phyloP scores from a whole-genome alignment of 2,797 vertebrate species.

The Catostomus latipinnis region DNA sequence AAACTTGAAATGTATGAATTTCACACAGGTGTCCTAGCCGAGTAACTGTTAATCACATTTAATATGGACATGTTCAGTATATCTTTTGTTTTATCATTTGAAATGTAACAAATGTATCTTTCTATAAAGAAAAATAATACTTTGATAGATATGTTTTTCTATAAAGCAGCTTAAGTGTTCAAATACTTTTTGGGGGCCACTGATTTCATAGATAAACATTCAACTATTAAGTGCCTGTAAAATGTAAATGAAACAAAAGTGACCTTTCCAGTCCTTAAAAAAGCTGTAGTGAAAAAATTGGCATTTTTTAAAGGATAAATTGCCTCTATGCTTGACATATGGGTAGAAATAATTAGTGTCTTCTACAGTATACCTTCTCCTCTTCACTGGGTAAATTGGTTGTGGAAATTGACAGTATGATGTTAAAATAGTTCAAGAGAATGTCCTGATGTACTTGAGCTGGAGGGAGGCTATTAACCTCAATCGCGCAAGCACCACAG shows the following conservation, averaged over 20 bases:
- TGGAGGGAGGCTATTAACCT: conserved; percentile 50
- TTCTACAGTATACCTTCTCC: neutral
- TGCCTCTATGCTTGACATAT: neutral
- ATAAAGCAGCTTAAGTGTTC: no score
- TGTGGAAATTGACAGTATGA: conserved; percentile 45
- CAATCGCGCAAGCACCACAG: conserved; percentile 29
- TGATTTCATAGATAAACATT: no score
- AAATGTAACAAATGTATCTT: no score
- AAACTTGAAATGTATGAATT: no score
- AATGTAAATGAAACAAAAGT: neutral
- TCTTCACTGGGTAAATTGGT: conserved; percentile 44
- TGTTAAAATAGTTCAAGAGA: conserved; percentile 47
- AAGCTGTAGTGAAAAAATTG: neutral
- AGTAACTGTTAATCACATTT: no score
- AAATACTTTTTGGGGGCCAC: no score
- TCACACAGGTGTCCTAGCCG: no score
- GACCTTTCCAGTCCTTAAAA: neutral
- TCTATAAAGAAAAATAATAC: no score
- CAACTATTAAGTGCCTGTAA: neutral
- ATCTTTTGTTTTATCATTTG: no score
- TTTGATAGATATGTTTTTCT: no score
- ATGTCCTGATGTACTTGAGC: conserved; percentile 33
- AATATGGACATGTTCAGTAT: no score
- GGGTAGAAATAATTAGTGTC: conserved; percentile 37
- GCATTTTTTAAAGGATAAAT: neutral